Base-by-base conservation (phyloP, 2,797 vertebrate species). In the Sphaeramia orbicularis region DNA sequence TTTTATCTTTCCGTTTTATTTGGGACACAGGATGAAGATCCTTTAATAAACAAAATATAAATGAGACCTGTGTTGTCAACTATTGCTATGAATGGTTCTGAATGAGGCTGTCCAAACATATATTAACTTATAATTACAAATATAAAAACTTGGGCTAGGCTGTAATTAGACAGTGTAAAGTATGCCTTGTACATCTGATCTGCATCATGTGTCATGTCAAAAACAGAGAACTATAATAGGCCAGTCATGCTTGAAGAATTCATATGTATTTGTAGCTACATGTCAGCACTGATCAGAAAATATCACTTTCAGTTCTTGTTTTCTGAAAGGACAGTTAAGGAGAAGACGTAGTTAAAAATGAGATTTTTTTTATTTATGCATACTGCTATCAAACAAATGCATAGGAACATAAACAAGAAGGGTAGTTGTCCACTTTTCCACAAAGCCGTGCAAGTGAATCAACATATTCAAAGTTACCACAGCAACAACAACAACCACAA, bases 201-300 rank as follows among this genome's bases (percentile, higher is more conserved):
- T 43, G 24, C 45, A 43, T 45, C n/a, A 5, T 1, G 21, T 13
- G 45, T 69, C 42, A 32, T 38, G 49, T 16, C 47, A 43, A 82
- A 66, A 55, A 19, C 48, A 63, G 42, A 63, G 45, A 47, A 68
- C 50, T 59, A 14, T 71, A 78, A 68, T 57, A 68, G n/a, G 1
- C 57, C 71, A 57, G 63, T 76, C 36, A 61, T 18, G 11, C 38
- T 54, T 53, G 21, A 70, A 78, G 63, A 65, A n/a, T n/a, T n/a
- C n/a, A n/a, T 24, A 24, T 24, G 24, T 24, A 24, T 24, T 2
- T 24, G 2, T 24, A 24, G 2, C 24, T 24, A 24, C 21, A 24
- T 24, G 21, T 24, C 21, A 24, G 21, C 32, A 19, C 4, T 16
- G 9, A 48, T 18, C 27, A 50, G 21, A 35, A 35, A 36, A 36